Evolutionary conservation across 2,888 invertebrate species (phyloP).

Genomic region (Limnephilus lunatus): DNA sequence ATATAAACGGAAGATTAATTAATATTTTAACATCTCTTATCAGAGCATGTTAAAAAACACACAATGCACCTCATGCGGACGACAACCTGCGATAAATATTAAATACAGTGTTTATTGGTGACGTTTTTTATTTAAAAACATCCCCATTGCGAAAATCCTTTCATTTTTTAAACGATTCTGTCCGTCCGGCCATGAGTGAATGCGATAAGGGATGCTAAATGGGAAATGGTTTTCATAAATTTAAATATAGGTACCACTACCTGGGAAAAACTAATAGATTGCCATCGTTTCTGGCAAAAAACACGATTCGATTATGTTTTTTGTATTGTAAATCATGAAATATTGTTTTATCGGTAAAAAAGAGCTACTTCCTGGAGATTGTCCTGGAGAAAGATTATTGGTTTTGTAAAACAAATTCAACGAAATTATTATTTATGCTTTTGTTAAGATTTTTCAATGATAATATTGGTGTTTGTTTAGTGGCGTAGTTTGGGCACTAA

Average conservation of each 20-base stretch:
- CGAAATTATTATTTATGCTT: not conserved
- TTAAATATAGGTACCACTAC: not conserved
- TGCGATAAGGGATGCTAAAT: slow-evolving; percentile 12
- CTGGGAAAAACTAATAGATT: slow-evolving; percentile 20
- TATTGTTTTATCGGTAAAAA: not conserved
- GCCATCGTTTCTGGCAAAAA: not conserved
- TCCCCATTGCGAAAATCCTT: slow-evolving; percentile 8
- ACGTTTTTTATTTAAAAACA: slow-evolving; percentile 18
- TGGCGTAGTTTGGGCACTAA: too few species aligned
- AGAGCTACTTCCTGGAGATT: not conserved
- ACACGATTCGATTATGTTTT: not conserved
- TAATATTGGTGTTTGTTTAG: too few species aligned
- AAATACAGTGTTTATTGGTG: slow-evolving; percentile 2
- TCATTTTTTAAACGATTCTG: slow-evolving; percentile 30
- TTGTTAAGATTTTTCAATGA: too few species aligned
- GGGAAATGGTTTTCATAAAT: slow-evolving; percentile 21
- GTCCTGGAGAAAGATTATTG: not conserved
- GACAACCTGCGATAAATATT: not conserved
- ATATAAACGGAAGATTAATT: not conserved
- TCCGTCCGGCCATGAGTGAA: slow-evolving; percentile 7
- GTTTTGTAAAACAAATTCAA: not conserved
- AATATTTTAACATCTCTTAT: slow-evolving; percentile 13
- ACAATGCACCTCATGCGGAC: slow-evolving; percentile 16
- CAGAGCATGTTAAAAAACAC: slow-evolving; percentile 3
- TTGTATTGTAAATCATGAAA: not conserved